Base-by-base conservation (phyloP, 2,113 vertebrate genomes). In the Dryoscopus gambensis region DNA sequence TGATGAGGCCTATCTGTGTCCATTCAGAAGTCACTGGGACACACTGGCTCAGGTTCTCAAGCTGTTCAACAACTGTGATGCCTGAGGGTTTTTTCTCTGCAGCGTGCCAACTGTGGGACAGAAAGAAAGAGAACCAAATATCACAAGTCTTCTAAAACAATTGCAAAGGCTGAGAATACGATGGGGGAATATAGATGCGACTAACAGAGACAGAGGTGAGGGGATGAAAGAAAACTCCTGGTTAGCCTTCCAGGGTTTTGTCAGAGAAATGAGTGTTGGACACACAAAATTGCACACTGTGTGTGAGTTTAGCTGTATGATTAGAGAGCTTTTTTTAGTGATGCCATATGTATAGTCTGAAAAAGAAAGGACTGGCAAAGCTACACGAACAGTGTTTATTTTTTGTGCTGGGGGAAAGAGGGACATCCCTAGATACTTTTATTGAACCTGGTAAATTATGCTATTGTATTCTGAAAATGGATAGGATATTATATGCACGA, bases 201-300 rank as follows among this genome's bases (percentile, higher is more conserved):
- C 49, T 80, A 56, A 55, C 23, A 59, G 55, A 84, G 71, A 59
- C 31, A 73, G 42, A 84, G 39, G 53, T 81, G 84, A 81, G 15
- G 24, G 40, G 22, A 75, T 59, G 11, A 74, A 90, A 89, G 74
- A 82, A 57, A 89, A 70, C 37, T 57, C 46, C 15, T 44, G 35
- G 30, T 73, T 95, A 92, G 39, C 52, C 73, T 94, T 84, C 46
- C 68, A 81, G 71, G 86, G 52, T 80, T 93, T 93, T 93, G 23
- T 89, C 73, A 93, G 80, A 84, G 50, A 93, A 92, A 92, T 57
- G 57, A 56, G 59, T 63, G 40, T 71, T 78, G 83, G 80, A 84
- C 60, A 76, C 40, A 56, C 4, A 78, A 80, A 93, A 71, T 3
- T 76, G 85, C 65, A 57, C 44, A 10, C 25, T 23, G 46, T 44